Evolutionary conservation across 2,888 invertebrate species (phyloP).

Genomic region (Troilus luridus): DNA sequence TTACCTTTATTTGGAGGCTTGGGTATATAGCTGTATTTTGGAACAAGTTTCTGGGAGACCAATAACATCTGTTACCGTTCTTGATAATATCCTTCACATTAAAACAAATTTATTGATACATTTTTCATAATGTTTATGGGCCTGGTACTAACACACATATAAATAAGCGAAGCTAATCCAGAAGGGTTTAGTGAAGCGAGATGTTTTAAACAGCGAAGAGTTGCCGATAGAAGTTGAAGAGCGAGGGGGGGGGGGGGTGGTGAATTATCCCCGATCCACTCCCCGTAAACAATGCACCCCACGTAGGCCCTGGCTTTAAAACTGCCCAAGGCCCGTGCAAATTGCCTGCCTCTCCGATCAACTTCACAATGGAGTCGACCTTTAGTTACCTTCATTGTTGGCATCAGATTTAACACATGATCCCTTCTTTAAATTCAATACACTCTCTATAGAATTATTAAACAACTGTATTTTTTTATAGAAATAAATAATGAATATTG

Average conservation of each 20-base stretch:
- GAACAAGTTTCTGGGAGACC: no score
- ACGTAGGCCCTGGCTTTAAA: slow-evolving; percentile 23
- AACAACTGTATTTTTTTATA: background rate
- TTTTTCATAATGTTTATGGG: no score
- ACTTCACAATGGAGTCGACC: background rate
- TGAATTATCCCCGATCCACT: slow-evolving; percentile 6
- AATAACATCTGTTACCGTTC: no score
- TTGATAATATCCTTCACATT: no score
- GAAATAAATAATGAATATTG: background rate
- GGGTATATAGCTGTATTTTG: no score
- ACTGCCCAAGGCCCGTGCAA: slow-evolving; percentile 35
- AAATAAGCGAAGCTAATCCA: background rate
- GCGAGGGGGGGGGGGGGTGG: background rate
- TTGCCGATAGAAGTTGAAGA: slow-evolving; percentile 29
- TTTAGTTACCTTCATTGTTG: slow-evolving; percentile 23
- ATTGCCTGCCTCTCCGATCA: slow-evolving; percentile 24
- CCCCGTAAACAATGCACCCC: slow-evolving; percentile 21
- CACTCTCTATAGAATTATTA: background rate
- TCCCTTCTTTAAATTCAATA: background rate
- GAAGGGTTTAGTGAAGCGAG: background rate
- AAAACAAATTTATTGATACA: no score
- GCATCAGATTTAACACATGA: background rate
- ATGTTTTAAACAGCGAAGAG: slow-evolving; percentile 23
- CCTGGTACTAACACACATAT: background rate
- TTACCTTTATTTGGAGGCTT: no score